Conservation (phyloP, 1,140 invertebrate genomes). For the Drosophila kurseongensis region DNA sequence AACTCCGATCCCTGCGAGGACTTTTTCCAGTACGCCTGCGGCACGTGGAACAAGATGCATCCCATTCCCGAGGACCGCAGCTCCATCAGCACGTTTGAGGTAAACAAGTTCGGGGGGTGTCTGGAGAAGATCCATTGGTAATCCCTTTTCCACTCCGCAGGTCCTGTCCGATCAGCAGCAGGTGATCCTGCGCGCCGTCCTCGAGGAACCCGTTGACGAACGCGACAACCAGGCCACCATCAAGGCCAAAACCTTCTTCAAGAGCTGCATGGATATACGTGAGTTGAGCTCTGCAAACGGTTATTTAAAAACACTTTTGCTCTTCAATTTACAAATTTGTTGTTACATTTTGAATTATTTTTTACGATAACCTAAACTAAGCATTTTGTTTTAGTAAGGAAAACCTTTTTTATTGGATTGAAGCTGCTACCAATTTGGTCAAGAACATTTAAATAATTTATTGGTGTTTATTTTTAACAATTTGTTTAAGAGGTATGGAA, state of each 20-base stretch:
- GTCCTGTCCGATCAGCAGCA: constrained; percentile 94
- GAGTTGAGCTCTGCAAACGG: constrained; percentile 83
- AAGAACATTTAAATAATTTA: too few species aligned
- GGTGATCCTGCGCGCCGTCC: constrained; percentile 91
- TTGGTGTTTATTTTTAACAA: too few species aligned
- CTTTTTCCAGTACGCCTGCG: constrained; percentile 96
- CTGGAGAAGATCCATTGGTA: neutral
- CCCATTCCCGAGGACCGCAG: constrained; percentile 95
- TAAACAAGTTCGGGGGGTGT: constrained; percentile 27
- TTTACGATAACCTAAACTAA: too few species aligned
- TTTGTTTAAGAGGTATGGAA: too few species aligned
- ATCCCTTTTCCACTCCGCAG: constrained; percentile 11
- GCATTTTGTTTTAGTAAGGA: too few species aligned
- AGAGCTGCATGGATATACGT: constrained; percentile 95
- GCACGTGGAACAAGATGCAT: constrained; percentile 95
- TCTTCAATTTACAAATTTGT: too few species aligned
- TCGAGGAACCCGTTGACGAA: constrained; percentile 88
- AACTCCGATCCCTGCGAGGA: constrained; percentile 92
- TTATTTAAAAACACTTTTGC: too few species aligned
- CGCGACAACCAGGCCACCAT: constrained; percentile 90
- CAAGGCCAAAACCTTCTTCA: constrained; percentile 94
- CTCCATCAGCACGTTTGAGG: constrained; percentile 95
- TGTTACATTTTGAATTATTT: too few species aligned
- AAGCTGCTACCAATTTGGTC: too few species aligned
- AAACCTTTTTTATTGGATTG: too few species aligned